A percentile compares a stretch with the other conserved stretches of the same genome.
These are phyloP conservation scores for Tretioscincus oriximinensis DNA, from an alignment of 2,113 vertebrate genomes.

Conservation along the genomic window DNA sequence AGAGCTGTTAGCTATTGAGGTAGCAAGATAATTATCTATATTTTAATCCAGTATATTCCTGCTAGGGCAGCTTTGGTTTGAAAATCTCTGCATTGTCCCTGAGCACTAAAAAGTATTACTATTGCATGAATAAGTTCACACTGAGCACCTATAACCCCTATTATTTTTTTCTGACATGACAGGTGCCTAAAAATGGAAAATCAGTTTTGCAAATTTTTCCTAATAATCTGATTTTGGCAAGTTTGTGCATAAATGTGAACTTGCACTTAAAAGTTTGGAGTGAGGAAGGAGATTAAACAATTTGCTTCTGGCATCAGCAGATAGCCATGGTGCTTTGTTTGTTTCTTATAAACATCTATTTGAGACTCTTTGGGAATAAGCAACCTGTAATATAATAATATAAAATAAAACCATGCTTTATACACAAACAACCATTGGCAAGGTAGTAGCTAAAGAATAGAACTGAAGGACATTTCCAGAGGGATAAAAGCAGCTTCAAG, in stretches of 20 bases:
- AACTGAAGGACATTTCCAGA: not conserved
- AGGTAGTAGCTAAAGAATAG: not conserved
- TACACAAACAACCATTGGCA: not conserved
- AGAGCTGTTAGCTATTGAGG: not conserved
- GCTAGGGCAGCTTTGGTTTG: not conserved
- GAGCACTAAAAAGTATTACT: not conserved
- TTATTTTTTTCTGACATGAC: not conserved
- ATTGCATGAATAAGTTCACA: not conserved
- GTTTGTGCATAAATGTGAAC: not conserved
- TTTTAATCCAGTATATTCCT: not conserved
- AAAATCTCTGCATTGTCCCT: not conserved
- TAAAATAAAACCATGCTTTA: not conserved
- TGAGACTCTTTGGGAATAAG: not conserved
- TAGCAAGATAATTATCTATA: not conserved
- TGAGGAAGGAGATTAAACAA: not conserved
- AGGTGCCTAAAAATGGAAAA: not conserved
- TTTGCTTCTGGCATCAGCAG: constrained; percentile 1
- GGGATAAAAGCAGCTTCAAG: not conserved
- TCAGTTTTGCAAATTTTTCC: constrained; percentile 8
- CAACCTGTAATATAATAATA: not conserved
- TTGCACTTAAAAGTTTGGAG: not conserved
- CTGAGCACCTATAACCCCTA: not conserved
- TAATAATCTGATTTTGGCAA: not conserved
- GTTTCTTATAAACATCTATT: not conserved
- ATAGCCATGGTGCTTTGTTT: not conserved